Evolutionary conservation across 2,797 vertebrate species (phyloP), one percentile per base, ranked within the genome.

Genomic region (Loris lydekkerianus): DNA sequence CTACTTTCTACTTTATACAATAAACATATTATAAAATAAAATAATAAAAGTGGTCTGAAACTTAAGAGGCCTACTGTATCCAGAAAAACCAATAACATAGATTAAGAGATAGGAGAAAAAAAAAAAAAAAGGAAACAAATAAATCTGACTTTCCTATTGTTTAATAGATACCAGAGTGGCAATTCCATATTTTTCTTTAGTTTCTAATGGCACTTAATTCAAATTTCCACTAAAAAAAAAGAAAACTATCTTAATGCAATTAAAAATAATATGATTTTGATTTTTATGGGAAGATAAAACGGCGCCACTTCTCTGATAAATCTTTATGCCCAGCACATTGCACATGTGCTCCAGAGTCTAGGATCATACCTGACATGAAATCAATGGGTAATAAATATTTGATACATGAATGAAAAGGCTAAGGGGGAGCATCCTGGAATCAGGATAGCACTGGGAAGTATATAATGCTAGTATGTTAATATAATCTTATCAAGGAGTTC

Each of bases 371-470:
- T 87, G 96, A 97, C 95, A 96, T 84, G 85, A 96, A 96, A 96
- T 96, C 93, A 87, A 95, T 97, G 89, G 65, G 86, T 67, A 96
- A 95, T 97, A 96, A 93, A 89, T 91, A 75, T 93, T 83, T 91
- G 86, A 93, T 65, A 95, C 84, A 91, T 85, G 80, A 96, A 72
- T 49, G 34, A 78, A 83, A 92, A 82, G 18, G 17, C 75, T 78
- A 65, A 96, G 75, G 60, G 34, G 58, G 91, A 77, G 70, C 43
- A 93, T 34, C 65, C 13, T 67, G 31, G 70, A 85, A 95, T 83
- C 8, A 72, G 61, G 40, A 88, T 0, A 84, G 23, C 27, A 49
- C 43, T 60, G 4, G 40, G 21, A 23, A 46, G 73, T 65, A 60
- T 6, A 14, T 46, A 63, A 65, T 25, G 40, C 7, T 60, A 60